Base-by-base conservation (phyloP, 2,797 vertebrate species). In the Mastacembelus armatus region DNA sequence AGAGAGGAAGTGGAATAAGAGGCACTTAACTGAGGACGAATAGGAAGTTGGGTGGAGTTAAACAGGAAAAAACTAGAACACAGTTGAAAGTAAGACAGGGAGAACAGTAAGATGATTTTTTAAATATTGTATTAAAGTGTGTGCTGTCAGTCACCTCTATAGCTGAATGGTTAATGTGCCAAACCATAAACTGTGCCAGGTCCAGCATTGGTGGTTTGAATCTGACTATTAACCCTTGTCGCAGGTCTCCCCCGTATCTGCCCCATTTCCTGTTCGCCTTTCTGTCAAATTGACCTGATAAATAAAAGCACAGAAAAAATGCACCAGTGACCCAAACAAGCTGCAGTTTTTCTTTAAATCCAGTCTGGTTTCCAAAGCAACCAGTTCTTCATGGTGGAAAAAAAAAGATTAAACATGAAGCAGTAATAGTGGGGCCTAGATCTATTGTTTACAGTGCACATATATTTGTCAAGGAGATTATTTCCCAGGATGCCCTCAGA, bases 1-100 rank as follows among this genome's bases (percentile, higher is more conserved):
- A 83, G 73, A 33, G 54, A 65, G 33, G 9, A 40, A 55, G 77
- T 15, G 60, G 56, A 42, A 66, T 83, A 67, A 60, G 67, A 77
- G 60, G 47, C 43, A 44, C 33, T 38, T 40, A 55, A 44, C 44
- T 40, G 43, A 54, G 51, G 55, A 57, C 27, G 52, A 66, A 58
- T 39, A 30, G 61, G 51, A 1, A 30, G 49, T 43, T 19, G 40
- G 33, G 1, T 40, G n/a, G 8, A 26, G 44, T 10, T 64, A 22
- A 66, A 66, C 3, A 43, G 14, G n/a, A 11, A 35, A 32, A 56
- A 2, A n/a, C 50, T 6, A 44, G 45, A 9, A 35, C 12, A 10
- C n/a, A n/a, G 6, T 56, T 45, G 21, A 16, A 18, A 4, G n/a
- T 2, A 18, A 66, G 18, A 39, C 21, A 55, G 10, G 24, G 45